Evolutionary conservation across 2,113 vertebrate genomes (phyloP).

Genomic region (Acrocephalus arundinaceus): DNA sequence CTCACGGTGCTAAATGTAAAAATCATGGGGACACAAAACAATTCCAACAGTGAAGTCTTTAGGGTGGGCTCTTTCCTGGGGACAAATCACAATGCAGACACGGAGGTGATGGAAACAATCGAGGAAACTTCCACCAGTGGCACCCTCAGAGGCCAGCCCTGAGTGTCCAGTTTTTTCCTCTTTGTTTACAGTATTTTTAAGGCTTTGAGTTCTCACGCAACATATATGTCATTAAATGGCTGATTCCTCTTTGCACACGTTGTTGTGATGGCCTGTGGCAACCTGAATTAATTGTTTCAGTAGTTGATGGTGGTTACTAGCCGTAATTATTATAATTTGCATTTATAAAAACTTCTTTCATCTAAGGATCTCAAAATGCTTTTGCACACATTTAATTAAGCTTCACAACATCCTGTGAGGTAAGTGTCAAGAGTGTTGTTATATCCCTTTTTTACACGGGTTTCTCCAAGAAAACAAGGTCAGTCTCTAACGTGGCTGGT

Average conservation of each 20-base stretch:
- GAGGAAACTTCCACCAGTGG: background rate
- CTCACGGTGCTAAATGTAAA: background rate
- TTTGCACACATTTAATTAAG: slow-evolving; percentile 61
- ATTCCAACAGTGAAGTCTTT: background rate
- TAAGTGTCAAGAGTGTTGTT: slow-evolving; percentile 55
- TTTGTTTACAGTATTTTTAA: slow-evolving; percentile 19
- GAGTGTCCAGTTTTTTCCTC: background rate
- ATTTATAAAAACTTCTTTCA: slow-evolving; percentile 70
- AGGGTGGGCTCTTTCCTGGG: background rate
- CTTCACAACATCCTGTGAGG: slow-evolving; percentile 67
- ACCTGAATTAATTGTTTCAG: slow-evolving; percentile 67
- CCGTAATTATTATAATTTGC: slow-evolving; percentile 66
- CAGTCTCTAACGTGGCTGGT: background rate
- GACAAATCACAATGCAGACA: accelerated
- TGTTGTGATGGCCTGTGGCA: slow-evolving; percentile 60
- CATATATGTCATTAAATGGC: slow-evolving; percentile 39
- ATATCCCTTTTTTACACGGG: slow-evolving; percentile 47
- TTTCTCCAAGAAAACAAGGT: slow-evolving; percentile 58
- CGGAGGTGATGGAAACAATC: background rate
- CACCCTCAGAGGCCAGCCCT: background rate
- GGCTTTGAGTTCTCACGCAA: slow-evolving; percentile 47
- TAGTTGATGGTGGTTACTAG: slow-evolving; percentile 60
- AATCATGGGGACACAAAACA: background rate
- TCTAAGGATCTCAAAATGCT: slow-evolving; percentile 65
- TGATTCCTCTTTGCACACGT: slow-evolving; percentile 50